Evolutionary conservation across 2,113 vertebrate genomes (phyloP).

Genomic region (Sterna hirundo): DNA sequence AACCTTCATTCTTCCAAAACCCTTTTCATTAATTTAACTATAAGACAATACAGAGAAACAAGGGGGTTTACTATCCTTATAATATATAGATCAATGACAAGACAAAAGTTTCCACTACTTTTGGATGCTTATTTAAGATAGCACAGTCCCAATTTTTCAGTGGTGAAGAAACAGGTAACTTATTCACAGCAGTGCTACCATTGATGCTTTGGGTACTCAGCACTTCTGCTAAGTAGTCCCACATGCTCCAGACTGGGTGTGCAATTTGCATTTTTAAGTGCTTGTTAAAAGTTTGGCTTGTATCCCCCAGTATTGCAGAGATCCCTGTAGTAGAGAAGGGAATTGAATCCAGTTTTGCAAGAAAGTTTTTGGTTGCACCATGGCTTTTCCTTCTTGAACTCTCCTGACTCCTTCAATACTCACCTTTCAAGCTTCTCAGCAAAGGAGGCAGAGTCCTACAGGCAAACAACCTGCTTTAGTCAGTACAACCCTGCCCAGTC

Average conservation of each 20-base stretch:
- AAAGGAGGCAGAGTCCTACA: neutral
- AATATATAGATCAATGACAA: neutral
- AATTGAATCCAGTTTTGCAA: neutral
- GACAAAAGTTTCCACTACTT: neutral
- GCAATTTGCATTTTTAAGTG: neutral
- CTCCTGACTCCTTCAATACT: neutral
- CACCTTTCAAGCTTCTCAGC: neutral
- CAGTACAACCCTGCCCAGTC: neutral
- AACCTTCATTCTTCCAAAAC: neutral
- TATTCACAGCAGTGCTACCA: neutral
- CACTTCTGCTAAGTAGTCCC: neutral
- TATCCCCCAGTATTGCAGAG: neutral
- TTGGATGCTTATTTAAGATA: neutral
- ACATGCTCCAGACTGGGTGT: neutral
- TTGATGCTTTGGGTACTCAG: neutral
- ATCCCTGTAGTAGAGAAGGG: neutral
- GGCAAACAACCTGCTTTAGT: neutral
- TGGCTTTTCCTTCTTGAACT: neutral
- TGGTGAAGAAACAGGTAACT: neutral
- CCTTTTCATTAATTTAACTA: neutral
- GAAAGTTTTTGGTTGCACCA: neutral
- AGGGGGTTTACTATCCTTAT: neutral
- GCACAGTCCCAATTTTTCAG: neutral
- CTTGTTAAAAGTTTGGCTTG: neutral
- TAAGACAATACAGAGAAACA: neutral